Evolutionary conservation across 2,888 invertebrate species (phyloP).

Genomic region (Lepidochrysops patricia): DNA sequence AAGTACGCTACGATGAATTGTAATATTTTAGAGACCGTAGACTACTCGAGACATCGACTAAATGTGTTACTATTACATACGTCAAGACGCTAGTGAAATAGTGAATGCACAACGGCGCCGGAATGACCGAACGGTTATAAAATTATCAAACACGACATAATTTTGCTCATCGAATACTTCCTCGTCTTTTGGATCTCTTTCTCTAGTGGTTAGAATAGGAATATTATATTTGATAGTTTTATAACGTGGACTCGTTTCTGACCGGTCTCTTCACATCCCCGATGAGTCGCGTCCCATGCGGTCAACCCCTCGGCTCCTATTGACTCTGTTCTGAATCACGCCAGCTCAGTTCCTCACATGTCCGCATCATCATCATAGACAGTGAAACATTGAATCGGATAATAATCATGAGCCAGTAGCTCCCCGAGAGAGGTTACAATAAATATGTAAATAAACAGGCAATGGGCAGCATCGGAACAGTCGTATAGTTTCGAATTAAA

Average conservation of each 20-base stretch:
- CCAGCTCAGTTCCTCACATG: conserved; percentile 25
- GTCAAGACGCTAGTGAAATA: conserved; percentile 42
- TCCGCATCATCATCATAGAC: conserved; percentile 52
- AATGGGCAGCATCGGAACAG: conserved; percentile 57
- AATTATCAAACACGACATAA: conserved; percentile 45
- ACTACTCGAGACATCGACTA: conserved; percentile 68
- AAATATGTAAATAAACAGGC: conserved; percentile 68
- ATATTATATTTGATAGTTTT: conserved; percentile 47
- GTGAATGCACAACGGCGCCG: conserved; percentile 40
- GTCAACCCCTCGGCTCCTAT: neutral
- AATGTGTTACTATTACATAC: conserved; percentile 68
- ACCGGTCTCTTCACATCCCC: conserved; percentile 30
- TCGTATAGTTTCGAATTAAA: conserved; percentile 70
- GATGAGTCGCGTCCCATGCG: conserved; percentile 19
- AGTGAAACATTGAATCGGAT: conserved; percentile 52
- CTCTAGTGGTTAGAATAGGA: conserved; percentile 54
- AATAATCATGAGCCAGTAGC: conserved; percentile 27
- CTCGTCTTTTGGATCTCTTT: conserved; percentile 62
- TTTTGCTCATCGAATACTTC: conserved; percentile 69
- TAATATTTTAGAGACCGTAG: conserved; percentile 44
- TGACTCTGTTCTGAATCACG: neutral
- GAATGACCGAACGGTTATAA: conserved; percentile 53
- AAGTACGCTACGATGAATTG: conserved; percentile 31
- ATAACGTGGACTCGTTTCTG: conserved; percentile 43
- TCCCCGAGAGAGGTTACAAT: conserved; percentile 55